These are phyloP conservation scores for Leptinotarsa haldemani DNA, from an alignment of 2,888 invertebrate species.

Conservation along the genomic window DNA sequence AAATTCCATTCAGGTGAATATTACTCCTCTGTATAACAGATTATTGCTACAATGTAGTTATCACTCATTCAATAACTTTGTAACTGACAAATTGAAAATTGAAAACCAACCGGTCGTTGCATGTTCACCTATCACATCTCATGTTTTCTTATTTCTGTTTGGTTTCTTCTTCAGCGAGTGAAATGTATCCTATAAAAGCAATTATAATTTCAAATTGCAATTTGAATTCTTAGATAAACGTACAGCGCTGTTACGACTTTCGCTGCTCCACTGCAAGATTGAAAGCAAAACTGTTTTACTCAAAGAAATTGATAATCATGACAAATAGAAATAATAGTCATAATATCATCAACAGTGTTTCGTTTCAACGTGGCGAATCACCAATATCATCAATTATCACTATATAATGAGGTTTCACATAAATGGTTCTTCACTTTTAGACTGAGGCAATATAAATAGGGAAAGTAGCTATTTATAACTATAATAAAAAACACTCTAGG, in stretches of 20 bases:
- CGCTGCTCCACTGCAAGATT: not conserved
- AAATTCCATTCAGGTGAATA: too few species aligned
- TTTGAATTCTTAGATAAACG: not conserved
- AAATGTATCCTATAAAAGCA: not conserved
- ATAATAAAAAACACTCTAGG: not conserved
- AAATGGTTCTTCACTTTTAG: conserved; percentile 2
- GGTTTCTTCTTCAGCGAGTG: too few species aligned
- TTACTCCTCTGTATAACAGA: too few species aligned
- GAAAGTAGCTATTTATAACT: not conserved
- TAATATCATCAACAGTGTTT: not conserved
- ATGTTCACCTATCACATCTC: too few species aligned
- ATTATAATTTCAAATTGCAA: not conserved
- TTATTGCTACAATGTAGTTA: too few species aligned
- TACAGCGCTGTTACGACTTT: not conserved
- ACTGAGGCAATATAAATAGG: conserved; percentile 7
- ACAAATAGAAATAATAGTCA: not conserved
- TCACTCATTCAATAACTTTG: too few species aligned
- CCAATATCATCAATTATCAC: conserved; percentile 9
- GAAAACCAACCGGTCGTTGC: too few species aligned
- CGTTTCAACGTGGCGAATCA: not conserved
- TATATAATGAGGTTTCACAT: conserved; percentile 1
- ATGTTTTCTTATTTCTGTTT: too few species aligned
- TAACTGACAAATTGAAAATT: too few species aligned
- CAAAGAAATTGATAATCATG: not conserved
- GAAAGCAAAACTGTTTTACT: not conserved